A percentile compares a stretch with the other conserved stretches of the same genome.
phyloP scores from a whole-genome alignment of 2,888 invertebrate species.

The Limenitis camilla region DNA sequence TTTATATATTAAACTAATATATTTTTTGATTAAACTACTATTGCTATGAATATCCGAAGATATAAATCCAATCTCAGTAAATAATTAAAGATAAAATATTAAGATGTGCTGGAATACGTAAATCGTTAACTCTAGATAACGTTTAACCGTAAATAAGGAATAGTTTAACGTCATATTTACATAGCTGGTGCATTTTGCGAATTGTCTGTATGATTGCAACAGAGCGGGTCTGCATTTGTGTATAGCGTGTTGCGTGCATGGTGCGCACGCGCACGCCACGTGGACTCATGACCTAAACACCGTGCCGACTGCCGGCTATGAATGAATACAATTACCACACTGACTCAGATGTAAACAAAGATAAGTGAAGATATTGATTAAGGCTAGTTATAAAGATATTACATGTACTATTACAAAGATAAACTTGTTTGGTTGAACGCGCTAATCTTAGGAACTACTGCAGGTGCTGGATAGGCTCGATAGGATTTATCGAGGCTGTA shows the following conservation, averaged over 20 bases:
- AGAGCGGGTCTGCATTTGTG: slow-evolving; percentile 29
- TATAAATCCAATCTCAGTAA: no score
- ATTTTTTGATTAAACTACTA: no score
- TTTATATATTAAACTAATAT: no score
- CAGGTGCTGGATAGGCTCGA: no score
- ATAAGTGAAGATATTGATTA: not conserved
- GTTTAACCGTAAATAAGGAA: not conserved
- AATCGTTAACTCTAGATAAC: not conserved
- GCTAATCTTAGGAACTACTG: no score
- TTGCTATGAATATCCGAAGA: no score
- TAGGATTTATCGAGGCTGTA: no score
- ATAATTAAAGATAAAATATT: no score
- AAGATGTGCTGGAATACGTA: no score
- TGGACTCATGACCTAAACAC: slow-evolving; percentile 30
- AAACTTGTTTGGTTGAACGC: no score
- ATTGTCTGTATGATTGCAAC: slow-evolving; percentile 25
- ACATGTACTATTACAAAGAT: no score
- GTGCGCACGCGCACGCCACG: slow-evolving; percentile 44
- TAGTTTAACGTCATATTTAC: not conserved
- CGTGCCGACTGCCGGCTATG: slow-evolving; percentile 23
- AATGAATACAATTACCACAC: slow-evolving; percentile 26
- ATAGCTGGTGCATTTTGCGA: slow-evolving; percentile 1
- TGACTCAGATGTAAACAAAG: not conserved
- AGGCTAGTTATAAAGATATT: no score
- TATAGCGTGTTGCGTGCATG: slow-evolving; percentile 41